Conservation (phyloP, 2,888 invertebrate genomes). For the Gandaritis pyraliata region DNA sequence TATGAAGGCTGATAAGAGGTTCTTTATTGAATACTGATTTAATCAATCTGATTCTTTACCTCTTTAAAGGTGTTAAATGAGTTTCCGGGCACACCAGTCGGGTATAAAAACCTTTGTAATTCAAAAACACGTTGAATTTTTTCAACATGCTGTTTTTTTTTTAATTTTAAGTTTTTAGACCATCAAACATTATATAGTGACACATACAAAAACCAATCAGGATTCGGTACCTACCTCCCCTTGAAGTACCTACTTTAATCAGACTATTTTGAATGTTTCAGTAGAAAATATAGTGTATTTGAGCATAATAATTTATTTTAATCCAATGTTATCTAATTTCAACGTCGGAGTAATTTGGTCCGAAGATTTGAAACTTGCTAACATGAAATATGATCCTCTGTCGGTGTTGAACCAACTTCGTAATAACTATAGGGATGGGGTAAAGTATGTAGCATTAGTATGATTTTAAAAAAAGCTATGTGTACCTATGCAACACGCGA, state of each 20-base stretch:
- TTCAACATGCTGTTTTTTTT: too few relatives aligned
- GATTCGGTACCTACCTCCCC: too few relatives aligned
- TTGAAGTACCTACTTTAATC: too few relatives aligned
- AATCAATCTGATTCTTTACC: conserved; percentile 1
- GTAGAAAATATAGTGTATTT: neutral
- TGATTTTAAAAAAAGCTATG: too few relatives aligned
- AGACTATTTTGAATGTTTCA: neutral
- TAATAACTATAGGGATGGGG: conserved; percentile 22
- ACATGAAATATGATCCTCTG: conserved; percentile 44
- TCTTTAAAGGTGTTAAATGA: too few relatives aligned
- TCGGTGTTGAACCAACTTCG: conserved; percentile 27
- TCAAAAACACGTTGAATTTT: too few relatives aligned
- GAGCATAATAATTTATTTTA: conserved; percentile 17
- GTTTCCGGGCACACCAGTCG: conserved; percentile 10
- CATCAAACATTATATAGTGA: too few relatives aligned
- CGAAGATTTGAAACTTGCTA: conserved; percentile 40
- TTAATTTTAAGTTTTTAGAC: too few relatives aligned
- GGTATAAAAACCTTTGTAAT: neutral
- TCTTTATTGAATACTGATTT: conserved; percentile 19
- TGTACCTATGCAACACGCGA: too few relatives aligned
- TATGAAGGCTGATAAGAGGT: conserved; percentile 24
- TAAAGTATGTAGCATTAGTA: too few relatives aligned
- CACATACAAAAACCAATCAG: too few relatives aligned
- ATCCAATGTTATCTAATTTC: conserved; percentile 36
- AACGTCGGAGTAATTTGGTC: conserved; percentile 30